Conservation (phyloP, 92 coral and sea anemone genomes). For the Porites lobata region DNA sequence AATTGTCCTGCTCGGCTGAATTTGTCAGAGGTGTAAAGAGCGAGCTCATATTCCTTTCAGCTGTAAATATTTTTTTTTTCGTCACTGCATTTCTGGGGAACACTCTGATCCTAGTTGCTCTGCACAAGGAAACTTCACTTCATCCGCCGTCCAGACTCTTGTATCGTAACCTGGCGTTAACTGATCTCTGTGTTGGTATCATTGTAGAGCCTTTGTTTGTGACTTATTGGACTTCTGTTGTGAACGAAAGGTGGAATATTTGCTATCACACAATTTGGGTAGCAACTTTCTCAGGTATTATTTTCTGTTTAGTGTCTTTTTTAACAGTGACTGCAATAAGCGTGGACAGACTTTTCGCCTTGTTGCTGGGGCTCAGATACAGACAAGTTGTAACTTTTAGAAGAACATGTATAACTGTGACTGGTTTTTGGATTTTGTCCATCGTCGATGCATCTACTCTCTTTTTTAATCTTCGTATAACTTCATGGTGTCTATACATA, state of each 20-base stretch:
- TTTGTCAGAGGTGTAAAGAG: too few species aligned
- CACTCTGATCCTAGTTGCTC: constrained; percentile 5
- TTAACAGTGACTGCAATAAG: background rate
- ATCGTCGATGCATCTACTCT: too few species aligned
- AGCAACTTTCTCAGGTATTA: too few species aligned
- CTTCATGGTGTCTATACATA: too few species aligned
- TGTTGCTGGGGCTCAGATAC: constrained; percentile 21
- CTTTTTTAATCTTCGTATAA: too few species aligned
- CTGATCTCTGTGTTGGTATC: constrained; percentile 37
- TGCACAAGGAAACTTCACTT: background rate
- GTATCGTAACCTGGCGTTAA: background rate
- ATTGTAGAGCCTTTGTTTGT: background rate
- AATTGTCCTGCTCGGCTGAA: too few species aligned
- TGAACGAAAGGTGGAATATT: too few species aligned
- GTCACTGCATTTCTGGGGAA: constrained; percentile 16
- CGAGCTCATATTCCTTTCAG: background rate
- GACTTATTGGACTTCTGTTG: too few species aligned
- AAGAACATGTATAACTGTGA: too few species aligned
- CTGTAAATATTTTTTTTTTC: background rate
- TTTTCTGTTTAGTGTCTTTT: background rate
- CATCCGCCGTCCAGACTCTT: constrained; percentile 30
- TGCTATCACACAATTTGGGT: too few species aligned
- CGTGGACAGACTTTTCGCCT: constrained; percentile 29
- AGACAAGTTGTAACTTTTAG: background rate
- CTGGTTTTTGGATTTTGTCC: too few species aligned